Percentiles rank a stretch among this genome's conserved stretches.
phyloP scores from a whole-genome alignment of 1,140 invertebrate species.

The Lordiphosa mommai region DNA sequence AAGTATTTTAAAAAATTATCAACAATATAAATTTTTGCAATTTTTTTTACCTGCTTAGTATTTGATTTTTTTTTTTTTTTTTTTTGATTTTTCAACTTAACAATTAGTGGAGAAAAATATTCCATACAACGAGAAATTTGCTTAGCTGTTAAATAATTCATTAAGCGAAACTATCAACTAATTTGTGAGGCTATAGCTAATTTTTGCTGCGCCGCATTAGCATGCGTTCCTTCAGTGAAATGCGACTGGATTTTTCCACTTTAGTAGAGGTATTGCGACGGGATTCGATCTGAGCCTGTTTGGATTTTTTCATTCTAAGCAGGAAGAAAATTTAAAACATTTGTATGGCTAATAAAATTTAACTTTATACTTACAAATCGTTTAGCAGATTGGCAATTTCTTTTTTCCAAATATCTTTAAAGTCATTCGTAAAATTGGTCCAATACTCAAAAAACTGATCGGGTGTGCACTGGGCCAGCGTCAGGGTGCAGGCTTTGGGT shows the following conservation, averaged over 20 bases:
- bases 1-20: too few species aligned
- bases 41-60: too few species aligned
- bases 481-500: constrained; percentile 85
- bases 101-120: constrained; percentile 23
- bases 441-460: constrained; percentile 95
- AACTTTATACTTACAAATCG: constrained; percentile 84
- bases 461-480: constrained; percentile 87
- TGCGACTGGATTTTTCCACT: constrained; percentile 82
- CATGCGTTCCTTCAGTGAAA: constrained; percentile 82
- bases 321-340: background rate
- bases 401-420: constrained; percentile 97
- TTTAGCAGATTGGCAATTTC: constrained; percentile 92
- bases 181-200: constrained; percentile 32
- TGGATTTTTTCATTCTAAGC: constrained; percentile 83
- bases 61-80: constrained; percentile 4
- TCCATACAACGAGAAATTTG: constrained; percentile 35
- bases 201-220: constrained; percentile 61
- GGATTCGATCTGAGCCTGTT: constrained; percentile 81
- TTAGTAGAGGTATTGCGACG: constrained; percentile 80
- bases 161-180: constrained; percentile 15
- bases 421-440: constrained; percentile 94
- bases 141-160: constrained; percentile 25
- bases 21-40: too few species aligned
- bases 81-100: constrained; percentile 33
- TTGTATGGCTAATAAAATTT: background rate